Evolutionary conservation across 2,113 vertebrate genomes (phyloP).

Genomic region (Theristicus caerulescens): DNA sequence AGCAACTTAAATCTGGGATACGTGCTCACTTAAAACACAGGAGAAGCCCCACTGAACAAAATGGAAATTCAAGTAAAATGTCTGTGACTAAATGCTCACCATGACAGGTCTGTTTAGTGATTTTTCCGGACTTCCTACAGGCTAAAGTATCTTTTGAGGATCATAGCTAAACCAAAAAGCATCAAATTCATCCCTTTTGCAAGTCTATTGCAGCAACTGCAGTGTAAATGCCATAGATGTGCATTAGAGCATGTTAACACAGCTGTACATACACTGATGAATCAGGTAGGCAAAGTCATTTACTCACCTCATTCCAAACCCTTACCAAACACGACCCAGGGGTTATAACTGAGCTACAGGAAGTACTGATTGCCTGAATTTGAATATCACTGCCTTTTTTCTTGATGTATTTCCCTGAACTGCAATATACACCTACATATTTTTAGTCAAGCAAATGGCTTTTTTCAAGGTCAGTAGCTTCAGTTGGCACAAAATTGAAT

Average conservation of each 20-base stretch:
- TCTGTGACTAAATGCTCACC: not conserved
- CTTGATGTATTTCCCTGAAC: not conserved
- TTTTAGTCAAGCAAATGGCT: not conserved
- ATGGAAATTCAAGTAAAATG: not conserved
- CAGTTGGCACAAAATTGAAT: not conserved
- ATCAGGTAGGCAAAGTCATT: not conserved
- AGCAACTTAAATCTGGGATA: not conserved
- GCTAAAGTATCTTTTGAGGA: not conserved
- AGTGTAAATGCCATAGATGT: not conserved
- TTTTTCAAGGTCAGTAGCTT: not conserved
- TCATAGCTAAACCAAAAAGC: not conserved
- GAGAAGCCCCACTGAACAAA: not conserved
- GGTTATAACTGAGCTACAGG: not conserved
- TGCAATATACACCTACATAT: not conserved
- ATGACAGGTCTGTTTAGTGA: not conserved
- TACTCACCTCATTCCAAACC: constrained; percentile 27
- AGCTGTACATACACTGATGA: not conserved
- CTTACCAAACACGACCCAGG: constrained; percentile 29
- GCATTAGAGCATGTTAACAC: not conserved
- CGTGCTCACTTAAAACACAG: not conserved
- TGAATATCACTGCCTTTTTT: not conserved
- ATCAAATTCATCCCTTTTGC: not conserved
- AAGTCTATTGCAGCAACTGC: not conserved
- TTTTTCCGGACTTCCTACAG: not conserved
- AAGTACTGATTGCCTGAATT: not conserved